Evolutionary conservation across 2,113 vertebrate species (phyloP).

Genomic region (Synchiropus splendidus): DNA sequence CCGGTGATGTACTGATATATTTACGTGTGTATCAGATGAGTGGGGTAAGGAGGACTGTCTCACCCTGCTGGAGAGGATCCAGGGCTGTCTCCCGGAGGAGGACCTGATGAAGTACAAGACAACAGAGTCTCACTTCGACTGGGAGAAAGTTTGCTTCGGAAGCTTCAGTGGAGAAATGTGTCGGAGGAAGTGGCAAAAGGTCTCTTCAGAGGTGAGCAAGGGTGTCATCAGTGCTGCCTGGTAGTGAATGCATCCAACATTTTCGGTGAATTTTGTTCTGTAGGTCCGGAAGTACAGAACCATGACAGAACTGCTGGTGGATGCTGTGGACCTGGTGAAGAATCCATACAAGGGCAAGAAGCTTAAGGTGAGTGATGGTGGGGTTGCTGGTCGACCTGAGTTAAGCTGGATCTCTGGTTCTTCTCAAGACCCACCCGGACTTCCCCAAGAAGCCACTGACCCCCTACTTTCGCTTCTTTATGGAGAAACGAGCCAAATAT

Average conservation of each 20-base stretch:
- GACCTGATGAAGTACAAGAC: conserved; percentile 72
- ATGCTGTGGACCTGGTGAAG: conserved; percentile 69
- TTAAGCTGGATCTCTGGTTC: background rate
- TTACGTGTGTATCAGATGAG: conserved; percentile 27
- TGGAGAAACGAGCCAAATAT: conserved; percentile 75
- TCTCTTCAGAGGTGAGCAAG: conserved; percentile 62
- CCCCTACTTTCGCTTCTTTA: conserved; percentile 74
- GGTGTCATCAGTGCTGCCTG: too few species aligned
- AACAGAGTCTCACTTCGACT: conserved; percentile 73
- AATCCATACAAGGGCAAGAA: conserved; percentile 76
- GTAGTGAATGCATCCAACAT: too few species aligned
- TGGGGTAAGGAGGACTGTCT: conserved; percentile 71
- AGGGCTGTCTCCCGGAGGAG: conserved; percentile 54
- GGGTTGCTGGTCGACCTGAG: background rate
- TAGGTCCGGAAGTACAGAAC: conserved; percentile 73
- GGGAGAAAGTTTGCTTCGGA: conserved; percentile 69
- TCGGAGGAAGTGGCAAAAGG: conserved; percentile 68
- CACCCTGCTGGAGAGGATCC: conserved; percentile 66
- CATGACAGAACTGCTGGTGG: conserved; percentile 69
- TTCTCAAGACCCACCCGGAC: conserved; percentile 66
- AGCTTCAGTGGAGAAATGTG: conserved; percentile 66
- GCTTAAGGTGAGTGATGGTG: conserved; percentile 56
- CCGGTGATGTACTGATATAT: background rate
- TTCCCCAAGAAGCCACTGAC: conserved; percentile 74
- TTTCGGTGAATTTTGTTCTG: conserved; percentile 6